Evolutionary conservation across 2,797 vertebrate species (phyloP).

Genomic region (Craterocephalus amniculus): DNA sequence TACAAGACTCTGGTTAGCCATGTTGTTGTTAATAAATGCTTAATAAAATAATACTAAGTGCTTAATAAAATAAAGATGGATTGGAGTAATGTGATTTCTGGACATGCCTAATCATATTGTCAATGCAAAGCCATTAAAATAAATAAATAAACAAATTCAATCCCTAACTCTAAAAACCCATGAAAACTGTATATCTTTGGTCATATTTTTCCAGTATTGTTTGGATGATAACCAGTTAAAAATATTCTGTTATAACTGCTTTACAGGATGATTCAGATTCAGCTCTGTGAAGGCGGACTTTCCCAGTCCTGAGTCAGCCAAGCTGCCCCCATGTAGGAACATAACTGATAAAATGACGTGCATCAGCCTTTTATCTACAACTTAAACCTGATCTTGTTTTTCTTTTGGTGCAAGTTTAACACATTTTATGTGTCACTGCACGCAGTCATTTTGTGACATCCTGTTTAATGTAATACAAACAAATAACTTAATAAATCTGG

Average conservation of each 20-base stretch:
- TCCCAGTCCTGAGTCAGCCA: conserved; percentile 42
- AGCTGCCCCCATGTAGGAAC: background rate
- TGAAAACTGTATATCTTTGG: background rate
- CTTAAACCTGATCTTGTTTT: background rate
- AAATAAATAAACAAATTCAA: too few species aligned
- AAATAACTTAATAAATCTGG: too few species aligned
- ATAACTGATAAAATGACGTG: background rate
- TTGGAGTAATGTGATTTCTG: conserved; percentile 14
- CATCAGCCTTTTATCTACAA: background rate
- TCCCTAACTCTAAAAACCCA: background rate
- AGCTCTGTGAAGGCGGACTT: conserved; percentile 31
- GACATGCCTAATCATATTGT: conserved; percentile 10
- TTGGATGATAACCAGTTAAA: conserved; percentile 11
- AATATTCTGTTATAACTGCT: conserved; percentile 1
- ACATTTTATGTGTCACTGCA: background rate
- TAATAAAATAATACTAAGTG: too few species aligned
- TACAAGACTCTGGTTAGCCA: too few species aligned
- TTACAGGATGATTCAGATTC: conserved; percentile 28
- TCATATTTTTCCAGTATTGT: background rate
- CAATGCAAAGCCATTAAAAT: too few species aligned
- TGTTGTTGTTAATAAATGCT: too few species aligned
- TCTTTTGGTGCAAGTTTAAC: background rate
- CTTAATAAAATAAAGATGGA: too few species aligned
- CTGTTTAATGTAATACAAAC: background rate
- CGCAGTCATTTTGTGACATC: background rate